Percentiles rank a stretch among this genome's conserved stretches.
These are phyloP conservation scores for Odontomyia ornata DNA, from an alignment of 2,888 invertebrate genomes.

Conservation along the genomic window DNA sequence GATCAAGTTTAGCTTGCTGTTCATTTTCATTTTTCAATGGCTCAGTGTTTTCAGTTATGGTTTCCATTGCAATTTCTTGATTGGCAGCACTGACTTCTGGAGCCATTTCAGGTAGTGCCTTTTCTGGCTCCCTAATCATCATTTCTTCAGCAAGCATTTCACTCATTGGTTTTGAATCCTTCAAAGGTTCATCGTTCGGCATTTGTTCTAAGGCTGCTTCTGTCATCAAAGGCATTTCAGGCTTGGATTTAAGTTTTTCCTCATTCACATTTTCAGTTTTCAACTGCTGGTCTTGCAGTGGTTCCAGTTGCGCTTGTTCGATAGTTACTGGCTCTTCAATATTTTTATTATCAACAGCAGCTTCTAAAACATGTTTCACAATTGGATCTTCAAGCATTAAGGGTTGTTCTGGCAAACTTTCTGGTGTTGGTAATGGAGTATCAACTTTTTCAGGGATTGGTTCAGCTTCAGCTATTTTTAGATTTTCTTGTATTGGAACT, in stretches of 20 bases:
- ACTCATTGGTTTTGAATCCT: not conserved
- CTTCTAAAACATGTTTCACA: not conserved
- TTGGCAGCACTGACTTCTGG: not conserved
- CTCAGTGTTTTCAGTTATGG: not conserved
- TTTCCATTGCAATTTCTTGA: not conserved
- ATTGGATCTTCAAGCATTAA: not conserved
- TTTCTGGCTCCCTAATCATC: not conserved
- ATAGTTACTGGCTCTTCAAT: not conserved
- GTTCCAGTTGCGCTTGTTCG: not conserved
- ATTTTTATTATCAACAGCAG: not conserved
- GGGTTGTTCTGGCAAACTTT: not conserved
- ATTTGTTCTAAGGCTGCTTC: too few species aligned
- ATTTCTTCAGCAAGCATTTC: not conserved
- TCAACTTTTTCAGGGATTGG: not conserved
- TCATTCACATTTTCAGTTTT: not conserved
- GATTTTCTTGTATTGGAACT: not conserved
- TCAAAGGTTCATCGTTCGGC: not conserved
- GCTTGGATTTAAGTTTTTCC: not conserved
- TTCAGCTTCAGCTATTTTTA: not conserved
- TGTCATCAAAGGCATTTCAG: not conserved
- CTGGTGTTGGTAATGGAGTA: not conserved
- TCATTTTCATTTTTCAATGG: too few species aligned
- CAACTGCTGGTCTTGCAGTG: not conserved
- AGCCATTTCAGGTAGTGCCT: not conserved
- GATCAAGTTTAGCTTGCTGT: not conserved